Evolutionary conservation across 92 coral and sea anemone species (phyloP).

Genomic region (Palythoa grandiflora): DNA sequence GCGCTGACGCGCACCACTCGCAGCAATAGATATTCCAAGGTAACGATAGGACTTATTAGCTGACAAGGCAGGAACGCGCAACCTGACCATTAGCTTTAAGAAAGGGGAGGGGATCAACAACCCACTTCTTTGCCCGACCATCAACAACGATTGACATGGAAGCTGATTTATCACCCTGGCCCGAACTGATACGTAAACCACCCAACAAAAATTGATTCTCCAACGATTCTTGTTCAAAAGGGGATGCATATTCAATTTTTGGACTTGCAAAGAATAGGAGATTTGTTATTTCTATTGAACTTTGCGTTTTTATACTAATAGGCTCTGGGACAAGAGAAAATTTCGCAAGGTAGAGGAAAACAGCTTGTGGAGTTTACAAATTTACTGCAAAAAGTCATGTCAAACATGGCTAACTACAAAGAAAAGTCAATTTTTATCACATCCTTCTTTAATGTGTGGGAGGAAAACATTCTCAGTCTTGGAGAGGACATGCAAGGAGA

Average conservation of each 20-base stretch:
- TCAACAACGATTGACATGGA: neutral
- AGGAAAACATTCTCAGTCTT: slow-evolving; percentile 90
- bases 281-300: neutral
- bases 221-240: neutral
- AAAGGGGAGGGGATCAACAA: neutral
- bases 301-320: neutral
- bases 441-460: slow-evolving; percentile 97
- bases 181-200: neutral
- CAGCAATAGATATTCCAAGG: neutral
- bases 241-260: too few relatives aligned
- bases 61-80: neutral
- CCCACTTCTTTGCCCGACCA: neutral
- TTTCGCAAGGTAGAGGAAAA: slow-evolving; percentile 65
- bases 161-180: neutral
- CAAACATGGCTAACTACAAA: slow-evolving; percentile 83
- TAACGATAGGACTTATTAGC: neutral
- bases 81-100: neutral
- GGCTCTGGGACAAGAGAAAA: slow-evolving; percentile 87
- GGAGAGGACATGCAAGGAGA: slow-evolving; percentile 86
- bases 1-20: neutral
- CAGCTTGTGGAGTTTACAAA: slow-evolving; percentile 80
- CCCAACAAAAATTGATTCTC: neutral
- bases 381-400: slow-evolving; percentile 72
- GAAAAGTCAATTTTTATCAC: slow-evolving; percentile 74
- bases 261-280: too few relatives aligned